phyloP scores from a whole-genome alignment of 2,888 invertebrate genomes.

The Caenorhabditis sp. region DNA sequence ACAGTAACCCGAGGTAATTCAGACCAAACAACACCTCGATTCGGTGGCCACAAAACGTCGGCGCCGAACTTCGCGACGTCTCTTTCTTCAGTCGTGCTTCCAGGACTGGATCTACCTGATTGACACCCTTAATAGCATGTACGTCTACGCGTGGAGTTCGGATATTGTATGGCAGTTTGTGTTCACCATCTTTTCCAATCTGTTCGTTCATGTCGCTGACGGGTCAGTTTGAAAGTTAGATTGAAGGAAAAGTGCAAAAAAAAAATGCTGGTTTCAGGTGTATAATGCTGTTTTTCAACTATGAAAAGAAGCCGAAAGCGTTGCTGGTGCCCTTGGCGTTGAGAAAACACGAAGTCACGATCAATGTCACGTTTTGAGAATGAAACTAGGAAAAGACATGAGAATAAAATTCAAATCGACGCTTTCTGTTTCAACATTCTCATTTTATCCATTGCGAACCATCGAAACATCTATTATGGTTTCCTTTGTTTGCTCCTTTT shows the following conservation, averaged over 20 bases:
- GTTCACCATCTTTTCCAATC: constrained; percentile 54
- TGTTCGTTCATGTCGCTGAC: constrained; percentile 49
- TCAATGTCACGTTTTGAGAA: constrained; percentile 35
- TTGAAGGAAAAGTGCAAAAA: neutral
- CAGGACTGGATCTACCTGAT: constrained; percentile 54
- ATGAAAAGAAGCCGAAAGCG: constrained; percentile 30
- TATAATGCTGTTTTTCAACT: constrained; percentile 50
- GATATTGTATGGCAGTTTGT: constrained; percentile 47
- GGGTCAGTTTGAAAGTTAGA: constrained; percentile 25
- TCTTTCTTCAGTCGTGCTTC: constrained; percentile 53
- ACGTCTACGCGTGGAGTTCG: constrained; percentile 32
- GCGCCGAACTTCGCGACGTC: constrained; percentile 18
- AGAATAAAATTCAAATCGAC: too few relatives aligned
- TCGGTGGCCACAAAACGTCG: constrained; percentile 33
- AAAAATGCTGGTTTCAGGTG: constrained; percentile 19
- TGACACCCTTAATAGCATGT: constrained; percentile 56
- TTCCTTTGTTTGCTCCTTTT: too few relatives aligned
- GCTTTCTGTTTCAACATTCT: too few relatives aligned
- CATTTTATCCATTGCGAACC: too few relatives aligned
- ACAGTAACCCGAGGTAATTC: too few relatives aligned
- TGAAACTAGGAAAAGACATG: neutral
- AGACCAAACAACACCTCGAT: constrained; percentile 44
- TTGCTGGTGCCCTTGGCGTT: neutral
- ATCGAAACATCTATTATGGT: too few relatives aligned
- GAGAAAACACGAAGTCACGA: constrained; percentile 9